phyloP scores from a whole-genome alignment of 1,140 invertebrate genomes.

The Panonychus citri region DNA sequence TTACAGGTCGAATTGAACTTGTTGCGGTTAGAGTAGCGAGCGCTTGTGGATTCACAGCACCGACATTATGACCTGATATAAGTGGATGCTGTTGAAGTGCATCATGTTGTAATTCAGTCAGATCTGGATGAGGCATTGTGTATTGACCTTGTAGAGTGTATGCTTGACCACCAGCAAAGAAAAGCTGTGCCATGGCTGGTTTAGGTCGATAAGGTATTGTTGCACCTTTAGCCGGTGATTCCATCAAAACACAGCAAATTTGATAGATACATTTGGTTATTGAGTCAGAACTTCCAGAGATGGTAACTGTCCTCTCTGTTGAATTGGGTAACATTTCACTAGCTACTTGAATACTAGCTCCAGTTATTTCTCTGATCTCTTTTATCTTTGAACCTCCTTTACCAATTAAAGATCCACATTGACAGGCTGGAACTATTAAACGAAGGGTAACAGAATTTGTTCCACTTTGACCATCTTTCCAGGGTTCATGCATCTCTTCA shows the following conservation, averaged over 20 bases:
- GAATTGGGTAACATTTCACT: constrained; percentile 98
- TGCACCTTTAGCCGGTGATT: constrained; percentile 96
- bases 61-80: constrained; percentile 17
- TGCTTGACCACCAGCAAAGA: constrained; percentile 80
- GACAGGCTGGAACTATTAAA: constrained; percentile 92
- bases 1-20: constrained; percentile 9
- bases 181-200: constrained; percentile 51
- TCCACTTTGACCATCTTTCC: constrained; percentile 8
- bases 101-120: constrained; percentile 20
- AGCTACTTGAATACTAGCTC: constrained; percentile 56
- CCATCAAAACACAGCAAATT: constrained; percentile 96
- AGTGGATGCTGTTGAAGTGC: constrained; percentile 20
- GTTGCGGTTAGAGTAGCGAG: constrained; percentile 3
- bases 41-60: constrained; percentile 17
- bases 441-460: constrained; percentile 44
- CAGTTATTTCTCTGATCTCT: constrained; percentile 59
- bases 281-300: constrained; percentile 87
- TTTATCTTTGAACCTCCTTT: constrained; percentile 98
- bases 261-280: constrained; percentile 97
- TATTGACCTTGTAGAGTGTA: constrained; percentile 91
- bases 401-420: constrained; percentile 97
- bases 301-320: constrained; percentile 94
- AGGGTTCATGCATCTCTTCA: constrained; percentile 41
- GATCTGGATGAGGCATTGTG: constrained; percentile 66
- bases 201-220: constrained; percentile 97